A percentile compares a stretch with the other conserved stretches of the same genome.
These are phyloP conservation scores for Drosophila albomicans DNA, from an alignment of 1,140 invertebrate genomes.

Conservation along the genomic window DNA sequence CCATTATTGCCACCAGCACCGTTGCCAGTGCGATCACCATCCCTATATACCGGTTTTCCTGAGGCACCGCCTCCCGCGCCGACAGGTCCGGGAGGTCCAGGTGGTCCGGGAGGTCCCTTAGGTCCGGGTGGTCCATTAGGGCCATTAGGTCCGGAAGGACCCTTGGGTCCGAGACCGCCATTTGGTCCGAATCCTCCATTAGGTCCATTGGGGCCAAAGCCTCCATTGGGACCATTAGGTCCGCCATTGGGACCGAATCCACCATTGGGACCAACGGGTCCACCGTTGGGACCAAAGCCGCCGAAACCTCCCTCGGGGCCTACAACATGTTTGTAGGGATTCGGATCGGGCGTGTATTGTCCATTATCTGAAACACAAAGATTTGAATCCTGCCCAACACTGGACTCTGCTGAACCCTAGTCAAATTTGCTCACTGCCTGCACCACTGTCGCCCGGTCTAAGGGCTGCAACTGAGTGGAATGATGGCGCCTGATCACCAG, in stretches of 20 bases:
- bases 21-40: constrained; percentile 57
- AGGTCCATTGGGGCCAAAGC: constrained; percentile 58
- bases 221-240: constrained; percentile 50
- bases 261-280: constrained; percentile 59
- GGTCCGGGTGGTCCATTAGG: constrained; percentile 64
- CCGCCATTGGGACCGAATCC: constrained; percentile 36
- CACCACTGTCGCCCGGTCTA: constrained; percentile 55
- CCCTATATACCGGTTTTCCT: constrained; percentile 75
- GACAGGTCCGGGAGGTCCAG: constrained; percentile 61
- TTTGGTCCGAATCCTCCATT: constrained; percentile 60
- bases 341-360: constrained; percentile 58
- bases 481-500: constrained; percentile 71
- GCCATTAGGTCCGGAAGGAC: constrained; percentile 61
- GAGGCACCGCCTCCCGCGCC: constrained; percentile 71
- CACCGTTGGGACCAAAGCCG: constrained; percentile 28
- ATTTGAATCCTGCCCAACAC: constrained; percentile 40
- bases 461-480: constrained; percentile 71
- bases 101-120: constrained; percentile 71
- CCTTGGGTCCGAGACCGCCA: constrained; percentile 61
- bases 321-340: constrained; percentile 67
- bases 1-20: constrained; percentile 46
- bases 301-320: constrained; percentile 47
- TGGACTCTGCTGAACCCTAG: not conserved
- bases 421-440: constrained; percentile 58
- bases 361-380: constrained; percentile 83